Percentiles rank a stretch among this genome's conserved stretches.
These are phyloP conservation scores for Ascaphus truei DNA, from an alignment of 2,113 vertebrate species.

Conservation along the genomic window DNA sequence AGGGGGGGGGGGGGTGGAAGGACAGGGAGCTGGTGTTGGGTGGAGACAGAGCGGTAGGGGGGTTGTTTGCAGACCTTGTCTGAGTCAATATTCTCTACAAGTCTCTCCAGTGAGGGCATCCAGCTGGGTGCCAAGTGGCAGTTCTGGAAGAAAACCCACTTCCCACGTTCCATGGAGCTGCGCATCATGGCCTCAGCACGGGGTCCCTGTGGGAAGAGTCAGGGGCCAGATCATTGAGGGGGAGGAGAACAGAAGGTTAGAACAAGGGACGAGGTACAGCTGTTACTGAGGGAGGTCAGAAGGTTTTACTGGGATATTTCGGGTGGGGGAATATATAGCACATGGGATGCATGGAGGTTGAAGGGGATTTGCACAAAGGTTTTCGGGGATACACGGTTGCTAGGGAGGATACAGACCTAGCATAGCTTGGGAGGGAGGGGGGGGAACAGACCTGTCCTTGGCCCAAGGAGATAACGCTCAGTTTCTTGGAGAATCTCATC, in stretches of 20 bases:
- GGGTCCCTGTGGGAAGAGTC: slow-evolving; percentile 68
- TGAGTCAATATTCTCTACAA: slow-evolving; percentile 77
- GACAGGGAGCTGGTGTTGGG: not conserved
- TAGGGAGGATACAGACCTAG: not conserved
- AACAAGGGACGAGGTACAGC: not conserved
- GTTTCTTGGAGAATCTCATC: slow-evolving; percentile 86
- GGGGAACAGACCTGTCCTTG: slow-evolving; percentile 77
- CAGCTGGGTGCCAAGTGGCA: slow-evolving; percentile 92
- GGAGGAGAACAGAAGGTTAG: not conserved
- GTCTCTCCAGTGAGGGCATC: slow-evolving; percentile 86
- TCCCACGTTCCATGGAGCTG: slow-evolving; percentile 77
- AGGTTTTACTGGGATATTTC: not conserved
- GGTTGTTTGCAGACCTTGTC: slow-evolving; percentile 64
- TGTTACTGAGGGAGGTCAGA: not conserved
- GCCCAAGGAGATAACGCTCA: slow-evolving; percentile 81
- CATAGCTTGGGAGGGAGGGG: not conserved
- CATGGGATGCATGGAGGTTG: not conserved
- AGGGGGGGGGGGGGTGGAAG: not conserved
- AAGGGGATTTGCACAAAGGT: not conserved
- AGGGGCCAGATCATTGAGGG: too few relatives aligned
- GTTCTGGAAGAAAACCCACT: slow-evolving; percentile 95
- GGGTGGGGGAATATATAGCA: not conserved
- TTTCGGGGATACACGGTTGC: too few relatives aligned
- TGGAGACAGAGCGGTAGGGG: too few relatives aligned
- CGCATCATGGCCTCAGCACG: slow-evolving; percentile 80